A percentile compares a stretch with the other conserved stretches of the same genome.
phyloP scores from a whole-genome alignment of 2,888 invertebrate genomes.

The Heliconius ethilla region DNA sequence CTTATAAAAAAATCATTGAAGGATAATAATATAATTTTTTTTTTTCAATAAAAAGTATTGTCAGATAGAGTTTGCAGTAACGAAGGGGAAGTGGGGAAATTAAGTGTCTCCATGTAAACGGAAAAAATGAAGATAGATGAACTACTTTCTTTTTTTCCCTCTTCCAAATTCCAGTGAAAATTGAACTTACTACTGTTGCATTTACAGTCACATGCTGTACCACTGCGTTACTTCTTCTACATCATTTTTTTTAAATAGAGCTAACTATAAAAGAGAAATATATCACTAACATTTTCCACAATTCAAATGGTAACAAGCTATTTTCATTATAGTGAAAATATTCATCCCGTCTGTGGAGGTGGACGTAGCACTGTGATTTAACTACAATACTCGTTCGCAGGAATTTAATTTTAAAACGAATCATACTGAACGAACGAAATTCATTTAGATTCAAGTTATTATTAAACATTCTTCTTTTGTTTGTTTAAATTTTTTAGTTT shows the following conservation, averaged over 20 bases:
- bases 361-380: slow-evolving; percentile 1
- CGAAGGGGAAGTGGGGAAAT: no score
- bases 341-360: slow-evolving; percentile 18
- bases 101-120: no score
- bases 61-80: no score
- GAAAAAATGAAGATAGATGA: no score
- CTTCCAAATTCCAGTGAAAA: no score
- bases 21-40: not conserved
- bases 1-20: not conserved
- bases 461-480: slow-evolving; percentile 18
- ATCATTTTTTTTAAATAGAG: no score
- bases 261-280: not conserved
- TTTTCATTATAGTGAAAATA: slow-evolving; percentile 9
- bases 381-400: slow-evolving; percentile 15
- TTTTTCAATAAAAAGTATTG: no score
- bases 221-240: no score
- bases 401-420: slow-evolving; percentile 28
- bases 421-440: slow-evolving; percentile 9
- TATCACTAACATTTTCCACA: not conserved
- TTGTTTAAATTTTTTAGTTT: not conserved
- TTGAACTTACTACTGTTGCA: no score
- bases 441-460: slow-evolving; percentile 4
- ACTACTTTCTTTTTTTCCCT: no score
- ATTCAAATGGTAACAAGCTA: slow-evolving; percentile 12
- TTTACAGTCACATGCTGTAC: no score